Conservation (phyloP, 2,113 vertebrate species). For the Setophaga kirtlandii region DNA sequence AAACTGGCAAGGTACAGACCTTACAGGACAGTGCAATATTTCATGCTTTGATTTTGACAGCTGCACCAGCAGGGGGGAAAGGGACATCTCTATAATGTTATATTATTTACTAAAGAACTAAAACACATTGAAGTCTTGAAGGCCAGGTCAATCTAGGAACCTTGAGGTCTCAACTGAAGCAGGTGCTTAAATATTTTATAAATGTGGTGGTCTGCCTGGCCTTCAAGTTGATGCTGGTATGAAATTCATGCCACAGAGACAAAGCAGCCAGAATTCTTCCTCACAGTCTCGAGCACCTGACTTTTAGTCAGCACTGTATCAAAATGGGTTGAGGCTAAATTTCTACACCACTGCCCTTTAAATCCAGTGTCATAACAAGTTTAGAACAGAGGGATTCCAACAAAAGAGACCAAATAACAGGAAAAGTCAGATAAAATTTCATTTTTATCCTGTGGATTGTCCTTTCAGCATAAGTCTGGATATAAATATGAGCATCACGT, state of each 20-base stretch:
- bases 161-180: neutral
- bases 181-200: neutral
- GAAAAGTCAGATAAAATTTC: neutral
- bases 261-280: neutral
- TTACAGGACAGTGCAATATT: neutral
- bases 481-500: neutral
- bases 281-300: neutral
- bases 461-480: neutral
- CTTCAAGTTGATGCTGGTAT: neutral
- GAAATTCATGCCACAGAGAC: neutral
- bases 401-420: neutral
- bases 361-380: neutral
- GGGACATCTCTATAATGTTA: neutral
- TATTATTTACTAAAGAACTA: neutral
- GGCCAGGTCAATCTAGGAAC: neutral
- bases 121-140: neutral
- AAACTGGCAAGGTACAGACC: neutral
- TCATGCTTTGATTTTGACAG: neutral
- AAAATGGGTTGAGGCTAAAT: neutral
- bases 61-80: neutral
- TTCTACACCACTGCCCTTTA: neutral
- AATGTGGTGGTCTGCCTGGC: neutral
- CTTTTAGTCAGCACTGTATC: neutral
- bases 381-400: neutral
- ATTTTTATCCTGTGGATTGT: neutral